Conservation (phyloP, 1,140 invertebrate species). For the Chlorops oryzae region DNA sequence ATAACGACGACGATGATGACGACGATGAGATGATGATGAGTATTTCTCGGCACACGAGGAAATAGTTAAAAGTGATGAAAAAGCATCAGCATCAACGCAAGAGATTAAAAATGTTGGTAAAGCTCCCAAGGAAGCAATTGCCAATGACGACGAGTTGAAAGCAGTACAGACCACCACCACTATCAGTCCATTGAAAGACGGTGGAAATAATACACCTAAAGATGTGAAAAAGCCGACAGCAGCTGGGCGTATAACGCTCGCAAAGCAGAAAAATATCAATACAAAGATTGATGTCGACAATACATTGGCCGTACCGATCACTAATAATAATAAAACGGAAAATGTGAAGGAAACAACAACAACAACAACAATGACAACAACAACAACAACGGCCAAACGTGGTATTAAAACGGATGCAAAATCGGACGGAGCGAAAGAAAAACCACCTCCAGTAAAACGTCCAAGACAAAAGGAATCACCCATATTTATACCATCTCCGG, state of each 20-base stretch:
- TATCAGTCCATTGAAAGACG: background rate
- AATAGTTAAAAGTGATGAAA: conserved; percentile 20
- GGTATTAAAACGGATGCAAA: conserved; percentile 2
- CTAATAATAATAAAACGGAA: too few species aligned
- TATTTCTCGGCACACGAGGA: conserved; percentile 38
- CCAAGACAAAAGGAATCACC: conserved; percentile 38
- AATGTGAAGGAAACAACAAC: too few species aligned
- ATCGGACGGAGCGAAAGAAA: conserved; percentile 25
- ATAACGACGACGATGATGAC: background rate
- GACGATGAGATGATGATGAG: conserved; percentile 26
- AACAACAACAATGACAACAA: background rate
- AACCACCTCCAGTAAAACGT: conserved; percentile 27
- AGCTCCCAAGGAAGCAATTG: background rate
- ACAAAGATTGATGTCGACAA: too few species aligned
- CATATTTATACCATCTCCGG: conserved; percentile 44
- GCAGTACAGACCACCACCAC: background rate
- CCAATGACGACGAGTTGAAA: conserved; percentile 23
- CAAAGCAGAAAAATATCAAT: too few species aligned
- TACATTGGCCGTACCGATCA: too few species aligned
- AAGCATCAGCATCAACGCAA: too few species aligned
- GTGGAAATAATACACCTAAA: too few species aligned
- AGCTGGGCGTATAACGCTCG: too few species aligned
- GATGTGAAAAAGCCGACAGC: too few species aligned
- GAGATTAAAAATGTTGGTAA: too few species aligned
- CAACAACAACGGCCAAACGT: background rate